These are phyloP conservation scores for Odocoileus hemionus DNA, from an alignment of 2,113 vertebrate genomes.

Conservation along the genomic window DNA sequence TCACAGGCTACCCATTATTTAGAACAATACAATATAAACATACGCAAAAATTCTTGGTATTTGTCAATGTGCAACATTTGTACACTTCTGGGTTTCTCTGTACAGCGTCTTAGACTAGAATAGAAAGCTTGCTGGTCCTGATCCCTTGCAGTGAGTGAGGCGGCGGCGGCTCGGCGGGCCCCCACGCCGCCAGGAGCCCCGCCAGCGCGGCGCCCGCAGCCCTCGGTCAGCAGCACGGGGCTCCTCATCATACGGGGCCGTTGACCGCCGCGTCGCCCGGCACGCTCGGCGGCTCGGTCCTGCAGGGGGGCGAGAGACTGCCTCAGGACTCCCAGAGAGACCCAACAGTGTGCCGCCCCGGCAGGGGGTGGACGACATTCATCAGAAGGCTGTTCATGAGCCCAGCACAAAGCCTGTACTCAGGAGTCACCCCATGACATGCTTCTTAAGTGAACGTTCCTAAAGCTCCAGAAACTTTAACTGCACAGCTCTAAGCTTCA, in stretches of 20 bases:
- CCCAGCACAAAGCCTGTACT: neutral
- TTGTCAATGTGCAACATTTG: conserved; percentile 89
- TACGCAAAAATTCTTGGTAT: conserved; percentile 92
- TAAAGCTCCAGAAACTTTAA: neutral
- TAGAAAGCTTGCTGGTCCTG: conserved; percentile 98
- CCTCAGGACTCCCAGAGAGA: neutral
- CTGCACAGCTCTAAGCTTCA: neutral
- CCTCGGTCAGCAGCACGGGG: conserved; percentile 80
- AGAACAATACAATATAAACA: conserved; percentile 99
- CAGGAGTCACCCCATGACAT: rapidly evolving
- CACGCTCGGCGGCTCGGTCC: conserved; percentile 84
- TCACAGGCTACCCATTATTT: conserved; percentile 91
- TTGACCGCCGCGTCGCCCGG: conserved; percentile 88
- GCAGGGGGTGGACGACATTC: rapidly evolving
- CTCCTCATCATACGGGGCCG: conserved; percentile 90
- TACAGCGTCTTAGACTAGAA: conserved; percentile 92
- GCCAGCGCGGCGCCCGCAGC: conserved; percentile 79
- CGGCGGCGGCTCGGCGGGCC: conserved; percentile 79
- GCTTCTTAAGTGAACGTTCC: neutral
- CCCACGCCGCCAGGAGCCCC: conserved; percentile 80
- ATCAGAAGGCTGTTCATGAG: rapidly evolving
- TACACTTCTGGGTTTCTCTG: conserved; percentile 92
- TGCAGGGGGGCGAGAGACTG: conserved; percentile 66
- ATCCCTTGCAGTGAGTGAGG: conserved; percentile 89
- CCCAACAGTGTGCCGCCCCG: rapidly evolving